phyloP scores from a whole-genome alignment of 2,797 vertebrate species.

The Micrastur ruficollis region DNA sequence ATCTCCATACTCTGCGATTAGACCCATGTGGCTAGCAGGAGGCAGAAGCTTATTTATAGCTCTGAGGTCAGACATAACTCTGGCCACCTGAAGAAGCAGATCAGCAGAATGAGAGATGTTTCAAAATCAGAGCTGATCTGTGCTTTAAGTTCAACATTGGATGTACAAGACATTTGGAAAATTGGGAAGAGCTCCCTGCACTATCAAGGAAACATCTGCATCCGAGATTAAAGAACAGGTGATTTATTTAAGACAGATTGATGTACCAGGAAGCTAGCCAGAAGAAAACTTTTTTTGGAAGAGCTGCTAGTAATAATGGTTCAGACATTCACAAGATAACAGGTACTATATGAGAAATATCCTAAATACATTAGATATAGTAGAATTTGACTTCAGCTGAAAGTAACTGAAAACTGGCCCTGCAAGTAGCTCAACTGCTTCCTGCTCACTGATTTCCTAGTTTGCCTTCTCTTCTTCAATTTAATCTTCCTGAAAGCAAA shows the following conservation, averaged over 20 bases:
- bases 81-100: not conserved
- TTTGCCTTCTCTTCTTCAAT: not conserved
- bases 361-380: not conserved
- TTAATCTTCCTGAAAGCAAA: conserved; percentile 5
- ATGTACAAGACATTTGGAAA: conserved; percentile 32
- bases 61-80: not conserved
- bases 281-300: not conserved
- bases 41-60: conserved; percentile 11
- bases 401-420: conserved; percentile 1
- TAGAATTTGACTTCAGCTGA: not conserved
- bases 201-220: conserved; percentile 55
- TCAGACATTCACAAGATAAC: conserved; percentile 7
- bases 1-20: not conserved
- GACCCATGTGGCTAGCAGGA: conserved; percentile 7
- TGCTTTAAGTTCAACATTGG: not conserved
- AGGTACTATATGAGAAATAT: conserved; percentile 20
- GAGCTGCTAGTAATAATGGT: conserved; percentile 16
- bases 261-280: conserved; percentile 39
- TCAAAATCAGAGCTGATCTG: conserved; percentile 1
- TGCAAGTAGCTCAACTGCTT: not conserved
- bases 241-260: conserved; percentile 30
- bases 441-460: not conserved
- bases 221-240: conserved; percentile 35
- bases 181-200: not conserved
- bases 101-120: not conserved